Base-by-base conservation (phyloP, 2,888 invertebrate species). In the Diplolepis rosae region DNA sequence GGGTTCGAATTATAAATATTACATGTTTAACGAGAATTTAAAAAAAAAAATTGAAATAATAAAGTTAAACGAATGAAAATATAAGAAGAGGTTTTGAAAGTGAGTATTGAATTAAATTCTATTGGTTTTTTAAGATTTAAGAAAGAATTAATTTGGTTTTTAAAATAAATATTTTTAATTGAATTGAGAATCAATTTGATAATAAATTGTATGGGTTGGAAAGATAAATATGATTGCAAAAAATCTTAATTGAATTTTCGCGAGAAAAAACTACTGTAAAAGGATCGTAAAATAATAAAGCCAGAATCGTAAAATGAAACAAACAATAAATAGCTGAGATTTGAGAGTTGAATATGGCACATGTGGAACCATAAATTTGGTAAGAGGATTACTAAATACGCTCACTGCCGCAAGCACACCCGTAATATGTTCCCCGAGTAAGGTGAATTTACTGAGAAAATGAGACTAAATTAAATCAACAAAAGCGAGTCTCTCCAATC, bases 391-490 rank as follows among this genome's bases (percentile, higher is more conserved):
- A 51, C 27, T 51, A 28, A 51, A 24, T 28, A 51, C 15, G 51
- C 28, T 28, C n/a, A n/a, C 28, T 51, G 15, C 50, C 50, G 50
- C 50, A 50, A 50, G 27, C 27, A 50, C n/a, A 28, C 28, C 28
- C 13, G n/a, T 6, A 51, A 51, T 51, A 51, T 51, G 51, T 51
- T 51, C 51, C 2, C 45, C 7, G 45, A 27, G 51, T 51, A 27
- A 51, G n/a, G 6, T 51, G 28, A 51, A 51, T 51, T 51, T 51
- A 51, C 51, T 51, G 28, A 28, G 51, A 51, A 51, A 51, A 51
- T 51, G 28, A 27, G n/a, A 51, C 51, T 15, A 7, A 51, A 51
- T 51, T 51, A 27, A 51, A 51, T 51, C 51, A 28, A 28, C 28
- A 51, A 51, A 27, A 45, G 45, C 45, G 18, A 45, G 18, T 45